Percentiles rank a stretch among this genome's conserved stretches.
Conservation (phyloP, 2,113 vertebrate genomes). For the Lepus europaeus region DNA sequence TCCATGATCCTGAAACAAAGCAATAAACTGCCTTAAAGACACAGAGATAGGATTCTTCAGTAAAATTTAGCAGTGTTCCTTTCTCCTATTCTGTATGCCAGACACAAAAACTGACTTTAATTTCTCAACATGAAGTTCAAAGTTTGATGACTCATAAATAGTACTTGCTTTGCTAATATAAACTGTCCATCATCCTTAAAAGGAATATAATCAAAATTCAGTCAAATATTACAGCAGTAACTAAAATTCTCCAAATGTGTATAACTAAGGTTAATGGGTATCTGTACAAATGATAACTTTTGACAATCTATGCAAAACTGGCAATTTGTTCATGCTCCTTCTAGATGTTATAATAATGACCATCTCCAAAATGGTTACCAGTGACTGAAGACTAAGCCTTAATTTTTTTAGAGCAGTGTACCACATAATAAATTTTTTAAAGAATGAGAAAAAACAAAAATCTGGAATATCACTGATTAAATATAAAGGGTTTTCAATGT, state of each 20-base stretch:
- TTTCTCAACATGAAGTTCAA: slow-evolving; percentile 4
- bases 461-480: slow-evolving; percentile 27
- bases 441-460: not conserved
- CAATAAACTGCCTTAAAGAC: not conserved
- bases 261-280: not conserved
- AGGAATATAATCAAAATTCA: slow-evolving; percentile 54
- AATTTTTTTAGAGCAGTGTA: slow-evolving; percentile 29
- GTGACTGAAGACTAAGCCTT: not conserved
- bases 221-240: slow-evolving; percentile 50
- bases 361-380: slow-evolving; percentile 10
- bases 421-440: slow-evolving; percentile 42
- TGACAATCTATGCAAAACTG: not conserved
- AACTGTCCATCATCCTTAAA: not conserved
- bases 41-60: not conserved
- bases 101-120: not conserved
- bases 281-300: slow-evolving; percentile 1
- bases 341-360: not conserved
- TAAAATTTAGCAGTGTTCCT: not conserved
- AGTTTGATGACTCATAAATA: not conserved
- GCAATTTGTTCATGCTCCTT: not conserved
- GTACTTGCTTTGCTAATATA: not conserved
- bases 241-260: not conserved
- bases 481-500: not conserved
- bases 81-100: not conserved
- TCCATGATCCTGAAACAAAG: slow-evolving; percentile 94